Percentiles rank a stretch among this genome's conserved stretches.
These are phyloP conservation scores for Heliconius melpomene DNA, from an alignment of 1,140 invertebrate genomes.

Conservation along the genomic window DNA sequence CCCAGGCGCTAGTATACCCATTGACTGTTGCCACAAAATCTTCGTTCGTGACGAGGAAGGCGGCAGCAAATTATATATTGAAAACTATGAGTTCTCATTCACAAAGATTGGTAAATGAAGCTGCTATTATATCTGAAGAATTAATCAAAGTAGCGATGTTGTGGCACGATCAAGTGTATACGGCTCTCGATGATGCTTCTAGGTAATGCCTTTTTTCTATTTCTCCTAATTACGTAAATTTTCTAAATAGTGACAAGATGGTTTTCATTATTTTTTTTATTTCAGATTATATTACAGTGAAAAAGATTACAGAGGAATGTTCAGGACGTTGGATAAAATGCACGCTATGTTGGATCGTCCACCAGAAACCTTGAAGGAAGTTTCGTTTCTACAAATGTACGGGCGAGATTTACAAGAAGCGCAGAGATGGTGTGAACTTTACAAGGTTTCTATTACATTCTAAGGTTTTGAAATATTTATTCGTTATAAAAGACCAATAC, in stretches of 20 bases:
- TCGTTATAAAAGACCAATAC: too few relatives aligned
- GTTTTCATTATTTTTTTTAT: slow-evolving; percentile 25
- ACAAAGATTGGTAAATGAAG: slow-evolving; percentile 95
- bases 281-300: slow-evolving; percentile 96
- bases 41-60: slow-evolving; percentile 89
- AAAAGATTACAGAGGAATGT: slow-evolving; percentile 96
- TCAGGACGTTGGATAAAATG: slow-evolving; percentile 96
- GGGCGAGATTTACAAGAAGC: slow-evolving; percentile 96
- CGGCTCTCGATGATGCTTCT: slow-evolving; percentile 98
- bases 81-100: slow-evolving; percentile 98
- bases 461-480: too few relatives aligned
- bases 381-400: slow-evolving; percentile 98
- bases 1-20: slow-evolving; percentile 97
- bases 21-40: slow-evolving; percentile 98
- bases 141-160: slow-evolving; percentile 98
- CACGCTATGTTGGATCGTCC: slow-evolving; percentile 96
- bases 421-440: slow-evolving; percentile 95
- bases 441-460: slow-evolving; percentile 82
- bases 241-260: background rate
- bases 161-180: slow-evolving; percentile 99
- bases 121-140: slow-evolving; percentile 96
- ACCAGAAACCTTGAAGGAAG: slow-evolving; percentile 98
- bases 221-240: background rate
- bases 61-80: slow-evolving; percentile 96
- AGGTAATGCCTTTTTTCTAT: slow-evolving; percentile 63